A percentile compares a stretch with the other conserved stretches of the same genome.
Evolutionary conservation across 2,113 vertebrate species (phyloP).

Genomic region (Hassar affinis): DNA sequence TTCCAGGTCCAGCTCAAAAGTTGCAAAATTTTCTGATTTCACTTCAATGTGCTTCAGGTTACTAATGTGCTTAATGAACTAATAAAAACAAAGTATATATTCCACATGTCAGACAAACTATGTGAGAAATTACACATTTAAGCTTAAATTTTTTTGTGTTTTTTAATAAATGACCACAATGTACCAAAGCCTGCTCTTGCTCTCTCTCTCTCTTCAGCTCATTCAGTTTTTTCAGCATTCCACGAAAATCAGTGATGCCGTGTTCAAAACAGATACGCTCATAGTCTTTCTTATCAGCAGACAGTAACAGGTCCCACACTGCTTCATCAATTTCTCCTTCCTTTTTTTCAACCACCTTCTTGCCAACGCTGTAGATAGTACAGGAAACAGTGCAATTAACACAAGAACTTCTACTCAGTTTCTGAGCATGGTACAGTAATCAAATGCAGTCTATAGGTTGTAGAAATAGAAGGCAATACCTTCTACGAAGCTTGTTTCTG

Average conservation of each 20-base stretch:
- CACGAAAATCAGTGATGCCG: constrained; percentile 82
- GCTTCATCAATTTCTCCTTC: constrained; percentile 69
- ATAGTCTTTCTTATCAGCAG: constrained; percentile 86
- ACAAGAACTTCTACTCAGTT: not conserved
- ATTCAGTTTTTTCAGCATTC: constrained; percentile 84
- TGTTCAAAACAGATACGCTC: constrained; percentile 83
- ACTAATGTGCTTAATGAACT: constrained; percentile 76
- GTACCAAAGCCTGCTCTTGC: constrained; percentile 76
- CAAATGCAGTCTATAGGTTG: not conserved
- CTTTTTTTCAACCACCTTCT: constrained; percentile 54
- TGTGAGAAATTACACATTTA: not conserved
- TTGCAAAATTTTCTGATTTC: constrained; percentile 70
- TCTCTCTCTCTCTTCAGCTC: constrained; percentile 77
- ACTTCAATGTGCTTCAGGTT: constrained; percentile 78
- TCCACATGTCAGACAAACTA: not conserved
- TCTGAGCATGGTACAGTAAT: not conserved
- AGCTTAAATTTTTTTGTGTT: not conserved
- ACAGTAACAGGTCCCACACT: constrained; percentile 85
- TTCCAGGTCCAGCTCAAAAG: constrained; percentile 81
- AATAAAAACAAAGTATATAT: constrained; percentile 10
- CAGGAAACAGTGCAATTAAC: not conserved
- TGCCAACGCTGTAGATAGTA: constrained; percentile 58
- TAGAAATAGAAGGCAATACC: constrained; percentile 66
- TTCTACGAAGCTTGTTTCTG: constrained; percentile 77
- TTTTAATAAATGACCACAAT: not conserved